Evolutionary conservation across 2,888 invertebrate species (phyloP).

Genomic region (Andrena trimmerana): DNA sequence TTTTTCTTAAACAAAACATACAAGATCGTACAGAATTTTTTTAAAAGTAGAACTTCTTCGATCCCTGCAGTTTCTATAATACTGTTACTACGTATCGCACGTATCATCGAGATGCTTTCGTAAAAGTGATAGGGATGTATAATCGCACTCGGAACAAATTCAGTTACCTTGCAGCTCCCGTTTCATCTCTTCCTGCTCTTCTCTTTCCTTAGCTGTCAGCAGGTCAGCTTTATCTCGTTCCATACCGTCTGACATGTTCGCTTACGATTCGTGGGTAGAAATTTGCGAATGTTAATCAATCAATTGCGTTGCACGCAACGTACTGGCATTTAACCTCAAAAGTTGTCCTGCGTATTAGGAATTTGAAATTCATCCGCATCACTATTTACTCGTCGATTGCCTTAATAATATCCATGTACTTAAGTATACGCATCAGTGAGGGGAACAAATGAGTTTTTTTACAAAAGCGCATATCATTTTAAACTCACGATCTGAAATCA

Average conservation of each 20-base stretch:
- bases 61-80: background rate
- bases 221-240: conserved; percentile 59
- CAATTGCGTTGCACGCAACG: conserved; percentile 1
- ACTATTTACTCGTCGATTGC: conserved; percentile 20
- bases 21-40: no score
- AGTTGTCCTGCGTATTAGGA: background rate
- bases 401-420: conserved; percentile 4
- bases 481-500: conserved; percentile 25
- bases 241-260: conserved; percentile 62
- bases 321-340: conserved; percentile 18
- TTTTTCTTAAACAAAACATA: no score
- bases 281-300: conserved; percentile 28
- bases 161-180: conserved; percentile 66
- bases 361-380: conserved; percentile 15
- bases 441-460: conserved; percentile 11
- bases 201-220: conserved; percentile 42
- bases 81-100: no score
- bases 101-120: background rate
- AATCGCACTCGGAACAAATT: background rate
- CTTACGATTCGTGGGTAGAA: background rate
- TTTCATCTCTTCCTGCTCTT: conserved; percentile 64
- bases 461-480: background rate
- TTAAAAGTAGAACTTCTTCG: no score
- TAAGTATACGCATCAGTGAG: background rate
- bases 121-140: background rate